A percentile compares a stretch with the other conserved stretches of the same genome.
Conservation (phyloP, 92 coral and sea anemone species). For the Porites cylindrica region DNA sequence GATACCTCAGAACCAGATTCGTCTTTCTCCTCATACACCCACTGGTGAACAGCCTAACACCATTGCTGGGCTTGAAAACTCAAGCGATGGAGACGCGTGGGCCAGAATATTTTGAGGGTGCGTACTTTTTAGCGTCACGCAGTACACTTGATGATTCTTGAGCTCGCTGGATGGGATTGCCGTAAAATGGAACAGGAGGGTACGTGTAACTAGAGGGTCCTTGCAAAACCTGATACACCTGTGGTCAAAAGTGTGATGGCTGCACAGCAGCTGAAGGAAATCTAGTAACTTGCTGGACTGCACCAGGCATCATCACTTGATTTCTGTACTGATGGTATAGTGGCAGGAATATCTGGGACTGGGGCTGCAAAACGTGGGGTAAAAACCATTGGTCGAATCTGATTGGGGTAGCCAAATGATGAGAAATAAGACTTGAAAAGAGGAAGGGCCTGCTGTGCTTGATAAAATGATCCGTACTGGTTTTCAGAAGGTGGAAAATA, state of each 20-base stretch:
- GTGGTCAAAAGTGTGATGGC: conserved; percentile 22
- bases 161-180: conserved; percentile 23
- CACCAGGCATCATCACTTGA: conserved; percentile 33
- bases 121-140: neutral
- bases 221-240: conserved; percentile 36
- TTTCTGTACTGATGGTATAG: conserved; percentile 44
- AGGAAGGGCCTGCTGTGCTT: conserved; percentile 33
- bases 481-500: conserved; percentile 14
- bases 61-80: conserved; percentile 1
- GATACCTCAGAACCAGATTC: conserved; percentile 29
- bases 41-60: neutral
- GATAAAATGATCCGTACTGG: conserved; percentile 22
- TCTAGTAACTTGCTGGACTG: neutral
- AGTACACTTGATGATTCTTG: neutral
- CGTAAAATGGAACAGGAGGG: conserved; percentile 17
- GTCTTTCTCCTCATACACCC: neutral
- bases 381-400: conserved; percentile 2
- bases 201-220: neutral
- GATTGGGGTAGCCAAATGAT: conserved; percentile 29
- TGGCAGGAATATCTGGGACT: conserved; percentile 16
- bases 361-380: conserved; percentile 10
- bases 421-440: conserved; percentile 28
- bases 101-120: neutral
- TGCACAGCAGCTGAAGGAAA: conserved; percentile 29
- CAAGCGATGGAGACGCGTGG: neutral